These are phyloP conservation scores for Uloborus plumipes DNA, from an alignment of 2,888 invertebrate genomes.

Conservation along the genomic window DNA sequence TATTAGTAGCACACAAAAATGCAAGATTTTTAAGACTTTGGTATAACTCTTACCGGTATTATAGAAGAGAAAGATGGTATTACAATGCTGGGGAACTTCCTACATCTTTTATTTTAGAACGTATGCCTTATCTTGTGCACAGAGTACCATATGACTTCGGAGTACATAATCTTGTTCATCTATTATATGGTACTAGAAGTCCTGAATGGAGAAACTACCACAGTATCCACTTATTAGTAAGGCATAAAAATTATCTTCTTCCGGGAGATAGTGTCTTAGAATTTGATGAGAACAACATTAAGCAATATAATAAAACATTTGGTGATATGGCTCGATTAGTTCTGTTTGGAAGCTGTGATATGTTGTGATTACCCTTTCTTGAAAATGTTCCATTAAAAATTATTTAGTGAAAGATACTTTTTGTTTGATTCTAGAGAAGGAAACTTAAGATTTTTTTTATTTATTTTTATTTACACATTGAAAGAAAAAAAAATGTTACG, in stretches of 20 bases:
- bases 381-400: neutral
- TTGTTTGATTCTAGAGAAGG: neutral
- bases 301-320: constrained; percentile 67
- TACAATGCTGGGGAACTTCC: constrained; percentile 73
- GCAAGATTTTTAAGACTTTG: constrained; percentile 71
- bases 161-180: constrained; percentile 70
- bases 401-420: neutral
- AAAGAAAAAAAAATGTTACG: too few relatives aligned
- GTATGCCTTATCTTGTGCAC: constrained; percentile 70
- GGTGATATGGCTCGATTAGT: constrained; percentile 67
- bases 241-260: constrained; percentile 69
- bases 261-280: constrained; percentile 57
- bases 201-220: constrained; percentile 69
- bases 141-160: constrained; percentile 70
- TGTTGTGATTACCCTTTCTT: constrained; percentile 4
- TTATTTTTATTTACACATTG: too few relatives aligned
- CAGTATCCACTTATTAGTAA: constrained; percentile 70
- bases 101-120: constrained; percentile 69
- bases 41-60: constrained; percentile 70
- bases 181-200: constrained; percentile 68
- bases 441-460: neutral
- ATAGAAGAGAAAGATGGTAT: constrained; percentile 69
- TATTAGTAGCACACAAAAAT: constrained; percentile 70
- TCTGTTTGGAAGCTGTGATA: constrained; percentile 57
- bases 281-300: constrained; percentile 67